Percentiles rank a stretch among this genome's conserved stretches.
Evolutionary conservation across 1,140 invertebrate species (phyloP).

Genomic region (Solenopsis invicta): DNA sequence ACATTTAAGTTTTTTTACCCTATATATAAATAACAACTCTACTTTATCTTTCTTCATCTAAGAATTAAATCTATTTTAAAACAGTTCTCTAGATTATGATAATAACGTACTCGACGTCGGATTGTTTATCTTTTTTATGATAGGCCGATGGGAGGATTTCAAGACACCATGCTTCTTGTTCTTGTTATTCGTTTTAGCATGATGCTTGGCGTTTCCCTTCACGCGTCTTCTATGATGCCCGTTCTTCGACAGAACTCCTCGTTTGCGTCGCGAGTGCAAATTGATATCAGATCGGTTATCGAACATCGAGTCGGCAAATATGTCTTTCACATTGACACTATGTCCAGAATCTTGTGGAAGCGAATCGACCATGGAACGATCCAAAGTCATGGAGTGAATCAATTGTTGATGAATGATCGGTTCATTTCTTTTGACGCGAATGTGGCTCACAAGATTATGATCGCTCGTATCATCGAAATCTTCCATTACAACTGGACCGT

Average conservation of each 20-base stretch:
- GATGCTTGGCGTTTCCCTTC: background rate
- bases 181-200: background rate
- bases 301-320: background rate
- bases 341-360: background rate
- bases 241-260: background rate
- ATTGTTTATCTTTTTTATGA: background rate
- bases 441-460: slow-evolving; percentile 22
- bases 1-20: background rate
- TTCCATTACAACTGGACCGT: slow-evolving; percentile 48
- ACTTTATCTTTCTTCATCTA: background rate
- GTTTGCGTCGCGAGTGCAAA: background rate
- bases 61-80: background rate
- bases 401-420: background rate
- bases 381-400: background rate
- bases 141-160: background rate
- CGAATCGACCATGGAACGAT: background rate
- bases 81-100: background rate
- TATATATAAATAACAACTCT: background rate
- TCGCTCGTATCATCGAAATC: slow-evolving; percentile 46
- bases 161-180: slow-evolving; percentile 12
- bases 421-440: slow-evolving; percentile 72
- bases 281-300: background rate
- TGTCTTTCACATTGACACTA: background rate
- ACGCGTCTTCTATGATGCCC: background rate
- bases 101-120: too few species aligned